Evolutionary conservation across 2,888 invertebrate species (phyloP), one percentile per base, ranked within the genome.

Genomic region (Lasioglossum villosulum): DNA sequence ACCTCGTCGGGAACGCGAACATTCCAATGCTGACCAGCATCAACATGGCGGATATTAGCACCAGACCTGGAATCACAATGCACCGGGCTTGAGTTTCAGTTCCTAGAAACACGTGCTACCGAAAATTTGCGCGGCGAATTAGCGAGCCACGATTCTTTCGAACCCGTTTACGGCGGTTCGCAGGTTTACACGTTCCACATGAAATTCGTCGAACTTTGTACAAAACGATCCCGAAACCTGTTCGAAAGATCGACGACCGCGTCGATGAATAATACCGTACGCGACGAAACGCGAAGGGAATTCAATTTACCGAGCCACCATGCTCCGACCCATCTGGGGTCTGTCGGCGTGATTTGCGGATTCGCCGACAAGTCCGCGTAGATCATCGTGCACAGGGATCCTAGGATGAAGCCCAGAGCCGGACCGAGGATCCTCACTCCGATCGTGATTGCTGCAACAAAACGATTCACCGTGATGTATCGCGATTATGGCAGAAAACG

Each of bases 281-380:
- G 23, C 66, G 34, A 70, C 68, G 68, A 45, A 16, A 72, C 30
- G 16, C 48, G 34, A 48, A 34, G n/a, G 3, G 4, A 37, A 73
- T 84, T 71, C 30, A 70, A 96, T 96, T 97, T 96, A 96, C 98
- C 99, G 83, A 99, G 96, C 99, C 99, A 99, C 99, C 99, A 99
- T 71, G 99, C 99, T 75, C 99, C 99, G 74, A 99, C 98, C 98
- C 99, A 99, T 95, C 97, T 96, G 6, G 98, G 98, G 95, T 98
- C 98, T 66, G 96, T 96, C 76, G 97, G 97, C 90, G 97, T 97
- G 92, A 98, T 97, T 88, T 97, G 97, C 0, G 98, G 97, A 94
- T 97, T 96, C 19, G 96, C 95, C 4, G 97, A 96, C 34, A 98
- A 97, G 95, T 98, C 97, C 66, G 98, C 98, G 95, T 98, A 98